phyloP scores from a whole-genome alignment of 2,888 invertebrate species.

The Chironomus riparius region DNA sequence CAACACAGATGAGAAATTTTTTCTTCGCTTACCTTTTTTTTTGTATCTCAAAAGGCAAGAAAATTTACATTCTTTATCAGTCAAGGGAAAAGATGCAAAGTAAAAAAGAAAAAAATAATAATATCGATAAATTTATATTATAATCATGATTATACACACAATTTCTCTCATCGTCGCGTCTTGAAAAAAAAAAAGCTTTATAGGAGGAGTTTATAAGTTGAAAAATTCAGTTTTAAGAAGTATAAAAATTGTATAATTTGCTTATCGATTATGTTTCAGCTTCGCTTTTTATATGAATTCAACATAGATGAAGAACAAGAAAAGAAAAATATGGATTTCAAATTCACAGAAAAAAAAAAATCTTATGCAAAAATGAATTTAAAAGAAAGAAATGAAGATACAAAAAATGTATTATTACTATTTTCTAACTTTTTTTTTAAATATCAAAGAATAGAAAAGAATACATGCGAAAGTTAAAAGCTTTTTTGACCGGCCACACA shows the following conservation, averaged over 20 bases:
- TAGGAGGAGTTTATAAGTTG: neutral
- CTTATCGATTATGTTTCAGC: neutral
- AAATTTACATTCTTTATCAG: neutral
- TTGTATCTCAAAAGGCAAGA: neutral
- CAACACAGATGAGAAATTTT: no score
- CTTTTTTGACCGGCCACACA: neutral
- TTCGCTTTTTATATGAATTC: neutral
- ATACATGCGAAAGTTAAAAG: no score
- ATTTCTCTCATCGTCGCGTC: neutral
- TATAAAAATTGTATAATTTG: neutral
- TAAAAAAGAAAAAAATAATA: no score
- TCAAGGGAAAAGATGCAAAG: neutral
- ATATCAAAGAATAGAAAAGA: no score
- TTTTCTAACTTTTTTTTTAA: no score
- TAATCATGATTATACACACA: neutral
- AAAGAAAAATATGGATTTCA: neutral
- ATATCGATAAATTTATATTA: neutral
- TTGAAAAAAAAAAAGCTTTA: neutral
- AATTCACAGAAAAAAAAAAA: neutral
- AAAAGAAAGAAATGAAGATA: neutral
- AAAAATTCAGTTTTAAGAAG: neutral
- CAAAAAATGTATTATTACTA: no score
- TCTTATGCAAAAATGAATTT: neutral
- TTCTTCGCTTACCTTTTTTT: no score
- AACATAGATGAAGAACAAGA: neutral